A percentile compares a stretch with the other conserved stretches of the same genome.
These are phyloP conservation scores for Diaphora mendica DNA, from an alignment of 2,888 invertebrate genomes.

Conservation along the genomic window DNA sequence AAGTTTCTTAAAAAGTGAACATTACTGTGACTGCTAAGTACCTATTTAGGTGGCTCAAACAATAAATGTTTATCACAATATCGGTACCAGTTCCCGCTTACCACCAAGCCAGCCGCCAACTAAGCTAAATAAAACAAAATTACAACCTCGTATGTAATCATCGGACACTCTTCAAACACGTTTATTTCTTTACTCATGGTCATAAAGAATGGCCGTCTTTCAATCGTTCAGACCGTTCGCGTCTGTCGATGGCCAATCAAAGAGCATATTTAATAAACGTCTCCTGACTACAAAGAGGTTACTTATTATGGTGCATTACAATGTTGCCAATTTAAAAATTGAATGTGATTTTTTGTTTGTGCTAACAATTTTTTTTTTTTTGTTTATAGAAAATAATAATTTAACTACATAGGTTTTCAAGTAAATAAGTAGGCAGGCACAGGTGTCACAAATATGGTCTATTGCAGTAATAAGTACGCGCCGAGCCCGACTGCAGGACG, in stretches of 20 bases:
- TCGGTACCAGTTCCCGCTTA: not conserved
- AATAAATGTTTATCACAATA: too few relatives aligned
- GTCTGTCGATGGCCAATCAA: slow-evolving; percentile 3
- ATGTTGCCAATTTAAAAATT: not conserved
- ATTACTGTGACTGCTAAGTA: too few relatives aligned
- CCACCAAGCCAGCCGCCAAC: not conserved
- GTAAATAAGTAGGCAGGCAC: too few relatives aligned
- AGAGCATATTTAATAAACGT: not conserved
- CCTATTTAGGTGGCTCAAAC: too few relatives aligned
- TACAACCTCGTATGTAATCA: not conserved
- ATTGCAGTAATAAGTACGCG: not conserved
- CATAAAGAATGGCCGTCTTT: not conserved
- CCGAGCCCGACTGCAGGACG: not conserved
- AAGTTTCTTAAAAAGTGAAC: too few relatives aligned
- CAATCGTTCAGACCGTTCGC: not conserved
- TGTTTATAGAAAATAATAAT: not conserved
- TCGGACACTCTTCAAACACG: slow-evolving; percentile 5
- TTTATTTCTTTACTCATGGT: not conserved
- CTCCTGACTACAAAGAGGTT: not conserved
- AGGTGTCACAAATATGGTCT: too few relatives aligned
- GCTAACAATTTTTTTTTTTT: not conserved
- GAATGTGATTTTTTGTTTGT: not conserved
- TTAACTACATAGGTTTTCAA: too few relatives aligned
- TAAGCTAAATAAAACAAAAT: not conserved
- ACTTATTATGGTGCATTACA: not conserved